These are phyloP conservation scores for Drosophila fulvimacula DNA, from an alignment of 2,888 invertebrate genomes.

Conservation along the genomic window DNA sequence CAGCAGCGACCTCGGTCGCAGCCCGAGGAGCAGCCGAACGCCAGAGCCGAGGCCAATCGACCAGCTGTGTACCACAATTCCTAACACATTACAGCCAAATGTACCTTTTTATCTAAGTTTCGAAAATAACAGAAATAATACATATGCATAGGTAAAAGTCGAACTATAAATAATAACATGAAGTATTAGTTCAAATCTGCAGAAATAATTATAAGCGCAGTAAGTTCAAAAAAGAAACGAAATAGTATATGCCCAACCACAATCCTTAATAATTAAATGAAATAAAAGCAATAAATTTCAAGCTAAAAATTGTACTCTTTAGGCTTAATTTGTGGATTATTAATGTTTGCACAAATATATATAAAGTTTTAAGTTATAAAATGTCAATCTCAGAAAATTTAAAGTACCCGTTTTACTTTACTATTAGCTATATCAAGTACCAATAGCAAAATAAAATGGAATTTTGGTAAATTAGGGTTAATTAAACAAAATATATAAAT, in stretches of 20 bases:
- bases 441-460: too few relatives aligned
- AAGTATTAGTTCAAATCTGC: not conserved
- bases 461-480: not conserved
- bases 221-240: not conserved
- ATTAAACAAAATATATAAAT: not conserved
- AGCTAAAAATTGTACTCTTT: not conserved
- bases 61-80: conserved; percentile 5
- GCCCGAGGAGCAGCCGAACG: conserved; percentile 43
- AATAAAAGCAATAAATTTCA: not conserved
- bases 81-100: not conserved
- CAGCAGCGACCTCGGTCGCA: conserved; percentile 11
- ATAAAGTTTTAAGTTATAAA: not conserved
- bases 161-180: too few relatives aligned
- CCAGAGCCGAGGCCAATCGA: conserved; percentile 16
- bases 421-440: not conserved
- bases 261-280: not conserved
- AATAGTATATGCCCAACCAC: too few relatives aligned
- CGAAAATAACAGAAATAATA: not conserved
- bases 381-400: not conserved
- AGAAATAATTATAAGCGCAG: not conserved
- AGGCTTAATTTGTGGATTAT: not conserved
- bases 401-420: not conserved
- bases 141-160: not conserved
- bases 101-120: not conserved
- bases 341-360: not conserved